These are phyloP conservation scores for Cotesia congregata DNA, from an alignment of 2,888 invertebrate genomes.

Conservation along the genomic window DNA sequence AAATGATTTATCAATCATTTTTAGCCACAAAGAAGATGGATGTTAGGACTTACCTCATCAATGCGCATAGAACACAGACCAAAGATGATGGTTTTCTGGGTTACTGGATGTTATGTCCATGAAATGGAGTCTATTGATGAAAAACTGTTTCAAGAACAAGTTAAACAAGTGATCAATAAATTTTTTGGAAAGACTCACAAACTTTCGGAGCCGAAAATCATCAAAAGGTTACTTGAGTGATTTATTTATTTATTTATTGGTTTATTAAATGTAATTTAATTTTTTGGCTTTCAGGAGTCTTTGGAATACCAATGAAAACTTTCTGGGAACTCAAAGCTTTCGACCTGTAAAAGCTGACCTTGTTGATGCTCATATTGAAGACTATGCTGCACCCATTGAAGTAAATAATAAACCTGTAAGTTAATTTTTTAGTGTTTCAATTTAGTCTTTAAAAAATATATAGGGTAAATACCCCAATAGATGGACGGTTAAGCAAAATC, in stretches of 20 bases:
- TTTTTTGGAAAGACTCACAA: slow-evolving; percentile 72
- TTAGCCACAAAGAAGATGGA: slow-evolving; percentile 74
- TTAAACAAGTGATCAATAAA: slow-evolving; percentile 70
- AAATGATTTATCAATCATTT: slow-evolving; percentile 12
- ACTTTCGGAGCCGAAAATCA: slow-evolving; percentile 71
- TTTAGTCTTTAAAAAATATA: no score
- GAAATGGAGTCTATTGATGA: slow-evolving; percentile 75
- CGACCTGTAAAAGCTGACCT: slow-evolving; percentile 72
- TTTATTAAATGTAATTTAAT: not conserved
- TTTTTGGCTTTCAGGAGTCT: slow-evolving; percentile 72
- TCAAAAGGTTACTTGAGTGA: slow-evolving; percentile 70
- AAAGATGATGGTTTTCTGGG: slow-evolving; percentile 77
- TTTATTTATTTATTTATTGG: not conserved
- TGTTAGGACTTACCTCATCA: slow-evolving; percentile 76
- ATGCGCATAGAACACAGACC: slow-evolving; percentile 76
- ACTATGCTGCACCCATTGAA: slow-evolving; percentile 73
- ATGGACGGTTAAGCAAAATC: no score
- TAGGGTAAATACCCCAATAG: no score
- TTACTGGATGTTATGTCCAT: slow-evolving; percentile 75
- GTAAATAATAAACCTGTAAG: slow-evolving; percentile 64
- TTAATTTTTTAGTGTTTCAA: no score
- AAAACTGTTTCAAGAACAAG: slow-evolving; percentile 72
- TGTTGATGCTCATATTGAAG: slow-evolving; percentile 69
- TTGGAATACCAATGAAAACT: slow-evolving; percentile 80
- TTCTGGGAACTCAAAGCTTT: slow-evolving; percentile 80